Evolutionary conservation across 2,113 vertebrate genomes (phyloP).

Genomic region (Donacobius atricapilla): DNA sequence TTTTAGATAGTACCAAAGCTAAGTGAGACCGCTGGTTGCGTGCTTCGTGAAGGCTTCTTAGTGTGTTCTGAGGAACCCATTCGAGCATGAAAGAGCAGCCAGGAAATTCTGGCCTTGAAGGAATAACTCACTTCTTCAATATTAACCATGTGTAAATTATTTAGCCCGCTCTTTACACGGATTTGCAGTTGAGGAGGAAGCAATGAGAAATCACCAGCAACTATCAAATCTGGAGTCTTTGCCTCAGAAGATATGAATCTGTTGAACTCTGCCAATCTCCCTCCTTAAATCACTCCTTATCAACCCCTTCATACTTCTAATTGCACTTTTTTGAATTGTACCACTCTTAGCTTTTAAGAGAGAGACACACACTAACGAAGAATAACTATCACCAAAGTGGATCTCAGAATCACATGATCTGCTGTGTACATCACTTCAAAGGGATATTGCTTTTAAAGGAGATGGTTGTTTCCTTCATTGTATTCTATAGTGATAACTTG

Average conservation of each 20-base stretch:
- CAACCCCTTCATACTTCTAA: not conserved
- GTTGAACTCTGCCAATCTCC: not conserved
- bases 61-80: not conserved
- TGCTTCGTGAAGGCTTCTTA: not conserved
- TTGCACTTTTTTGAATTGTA: not conserved
- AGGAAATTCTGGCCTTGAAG: conserved; percentile 60
- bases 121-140: conserved; percentile 62
- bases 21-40: not conserved
- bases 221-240: not conserved
- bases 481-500: not conserved
- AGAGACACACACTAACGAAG: not conserved
- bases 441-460: not conserved
- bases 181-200: conserved; percentile 11
- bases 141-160: conserved; percentile 74
- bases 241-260: not conserved
- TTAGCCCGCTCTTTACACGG: conserved; percentile 49
- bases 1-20: not conserved
- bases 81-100: conserved; percentile 37
- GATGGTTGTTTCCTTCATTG: not conserved
- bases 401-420: not conserved
- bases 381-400: not conserved
- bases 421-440: not conserved
- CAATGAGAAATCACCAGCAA: not conserved
- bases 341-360: not conserved
- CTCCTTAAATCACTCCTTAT: not conserved